A percentile compares a stretch with the other conserved stretches of the same genome.
These are phyloP conservation scores for Triplophysa rosa DNA, from an alignment of 2,113 vertebrate genomes.

Conservation along the genomic window DNA sequence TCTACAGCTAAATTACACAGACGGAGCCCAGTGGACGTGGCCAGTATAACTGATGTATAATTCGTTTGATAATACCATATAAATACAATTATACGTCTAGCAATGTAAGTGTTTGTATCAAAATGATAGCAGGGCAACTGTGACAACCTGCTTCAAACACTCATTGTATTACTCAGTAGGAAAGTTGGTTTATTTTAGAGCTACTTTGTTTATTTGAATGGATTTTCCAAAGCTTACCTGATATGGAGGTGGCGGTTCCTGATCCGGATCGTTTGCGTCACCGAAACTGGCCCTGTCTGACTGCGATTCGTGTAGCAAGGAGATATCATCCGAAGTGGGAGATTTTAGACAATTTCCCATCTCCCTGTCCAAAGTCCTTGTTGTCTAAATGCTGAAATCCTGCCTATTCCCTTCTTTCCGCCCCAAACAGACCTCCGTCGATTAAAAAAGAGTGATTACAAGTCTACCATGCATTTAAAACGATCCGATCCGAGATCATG, in stretches of 20 bases:
- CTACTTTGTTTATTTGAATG: neutral
- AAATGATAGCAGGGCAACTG: neutral
- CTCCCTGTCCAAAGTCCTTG: conserved; percentile 65
- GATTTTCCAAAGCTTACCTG: conserved; percentile 75
- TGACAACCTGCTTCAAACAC: neutral
- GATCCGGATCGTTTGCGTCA: conserved; percentile 88
- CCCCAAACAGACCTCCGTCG: conserved; percentile 18
- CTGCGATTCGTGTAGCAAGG: conserved; percentile 93
- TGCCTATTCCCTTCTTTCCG: neutral
- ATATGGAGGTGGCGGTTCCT: conserved; percentile 94
- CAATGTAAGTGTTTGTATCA: neutral
- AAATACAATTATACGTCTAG: neutral
- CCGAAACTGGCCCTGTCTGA: conserved; percentile 93
- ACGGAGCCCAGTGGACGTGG: conserved; percentile 15
- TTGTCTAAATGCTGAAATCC: conserved; percentile 39
- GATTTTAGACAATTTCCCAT: conserved; percentile 98
- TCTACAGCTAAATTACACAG: conserved; percentile 10
- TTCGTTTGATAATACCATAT: too few species aligned
- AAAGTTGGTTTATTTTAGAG: neutral
- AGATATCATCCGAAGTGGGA: conserved; percentile 96
- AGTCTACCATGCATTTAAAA: conserved; percentile 56
- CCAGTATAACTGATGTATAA: neutral
- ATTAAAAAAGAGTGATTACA: conserved; percentile 33
- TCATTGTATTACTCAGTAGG: neutral
- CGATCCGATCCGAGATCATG: conserved; percentile 59